Evolutionary conservation across 2,113 vertebrate genomes (phyloP), one percentile per base, ranked within the genome.

Genomic region (Scytalopus superciliaris): DNA sequence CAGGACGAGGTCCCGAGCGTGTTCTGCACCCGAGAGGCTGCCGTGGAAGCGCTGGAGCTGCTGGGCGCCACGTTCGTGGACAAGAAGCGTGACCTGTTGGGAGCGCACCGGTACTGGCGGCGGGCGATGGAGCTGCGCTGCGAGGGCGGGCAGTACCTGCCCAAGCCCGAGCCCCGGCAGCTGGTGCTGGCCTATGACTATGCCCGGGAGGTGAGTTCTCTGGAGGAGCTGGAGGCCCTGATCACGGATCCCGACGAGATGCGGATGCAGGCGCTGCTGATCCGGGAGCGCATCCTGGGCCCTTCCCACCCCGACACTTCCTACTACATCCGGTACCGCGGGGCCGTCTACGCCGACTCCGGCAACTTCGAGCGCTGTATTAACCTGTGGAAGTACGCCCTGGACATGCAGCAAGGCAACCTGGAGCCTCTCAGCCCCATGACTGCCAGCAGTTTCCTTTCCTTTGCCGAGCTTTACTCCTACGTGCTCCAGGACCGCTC

Each of bases 341-440:
- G 99, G 1, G 99, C 99, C 0, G 99, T 99, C 23, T 99, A 99
- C 6, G 99, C 99, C 0, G 99, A 99, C 97, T 99, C 99, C 0
- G 99, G 99, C 82, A 98, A 99, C 89, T 99, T 99, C 3, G 98
- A 99, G 84, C 98, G 99, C 94, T 99, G 99, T 97, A 99, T 99
- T 70, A 98, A 98, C 95, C 91, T 99, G 56, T 99, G 99, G 99
- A 99, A 99, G 62, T 99, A 99, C 0, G 99, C 99, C 7, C 96
- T 99, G 83, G 99, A 99, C 94, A 99, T 99, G 99, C 99, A 99
- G 92, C 99, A 99, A 94, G 99, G 96, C 97, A 99, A 99, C 97
- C 96, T 99, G 95, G 99, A 99, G 96, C 99, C 99, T 2, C 98
- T 99, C 89, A 99, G 99, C 96, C 99, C 99, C 60, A 99, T 99